Conservation (phyloP, 2,113 vertebrate genomes). For the Anarrhichthys ocellatus region DNA sequence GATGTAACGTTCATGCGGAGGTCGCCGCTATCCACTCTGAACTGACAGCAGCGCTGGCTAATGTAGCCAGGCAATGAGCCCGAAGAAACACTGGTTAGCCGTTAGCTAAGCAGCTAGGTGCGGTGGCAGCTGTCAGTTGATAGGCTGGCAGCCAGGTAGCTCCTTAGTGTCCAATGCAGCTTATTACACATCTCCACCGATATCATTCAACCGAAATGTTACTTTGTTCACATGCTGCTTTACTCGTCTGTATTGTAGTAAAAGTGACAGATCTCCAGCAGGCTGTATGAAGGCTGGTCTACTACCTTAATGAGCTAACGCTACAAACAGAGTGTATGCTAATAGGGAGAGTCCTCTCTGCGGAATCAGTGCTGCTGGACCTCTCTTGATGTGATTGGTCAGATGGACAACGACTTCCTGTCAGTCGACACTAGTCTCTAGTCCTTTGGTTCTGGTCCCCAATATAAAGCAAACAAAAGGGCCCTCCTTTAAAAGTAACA, state of each 20-base stretch:
- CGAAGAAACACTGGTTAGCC: slow-evolving; percentile 50
- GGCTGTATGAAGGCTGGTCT: slow-evolving; percentile 10
- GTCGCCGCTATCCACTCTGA: slow-evolving; percentile 9
- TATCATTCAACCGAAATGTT: slow-evolving; percentile 4
- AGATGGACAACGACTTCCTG: slow-evolving; percentile 49
- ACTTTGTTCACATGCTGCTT: neutral
- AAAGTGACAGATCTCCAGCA: slow-evolving; percentile 4
- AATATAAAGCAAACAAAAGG: neutral
- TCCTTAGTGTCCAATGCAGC: slow-evolving; percentile 52
- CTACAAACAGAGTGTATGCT: slow-evolving; percentile 53
- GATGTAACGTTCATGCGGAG: slow-evolving; percentile 16
- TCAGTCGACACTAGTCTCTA: neutral
- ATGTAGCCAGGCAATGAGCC: slow-evolving; percentile 16
- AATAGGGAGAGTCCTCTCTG: slow-evolving; percentile 7
- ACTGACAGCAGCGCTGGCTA: slow-evolving; percentile 9
- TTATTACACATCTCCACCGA: slow-evolving; percentile 59
- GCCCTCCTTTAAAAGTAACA: neutral
- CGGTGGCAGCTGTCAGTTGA: slow-evolving; percentile 77
- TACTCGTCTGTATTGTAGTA: neutral
- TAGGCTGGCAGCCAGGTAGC: slow-evolving; percentile 52
- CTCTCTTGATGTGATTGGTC: slow-evolving; percentile 60
- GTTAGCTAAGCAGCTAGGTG: slow-evolving; percentile 64
- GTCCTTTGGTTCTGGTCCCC: neutral
- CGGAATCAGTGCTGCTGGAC: slow-evolving; percentile 14
- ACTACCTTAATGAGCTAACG: slow-evolving; percentile 57